Base-by-base conservation (phyloP, 2,797 vertebrate species). In the Typhlichthys eigenmanni region DNA sequence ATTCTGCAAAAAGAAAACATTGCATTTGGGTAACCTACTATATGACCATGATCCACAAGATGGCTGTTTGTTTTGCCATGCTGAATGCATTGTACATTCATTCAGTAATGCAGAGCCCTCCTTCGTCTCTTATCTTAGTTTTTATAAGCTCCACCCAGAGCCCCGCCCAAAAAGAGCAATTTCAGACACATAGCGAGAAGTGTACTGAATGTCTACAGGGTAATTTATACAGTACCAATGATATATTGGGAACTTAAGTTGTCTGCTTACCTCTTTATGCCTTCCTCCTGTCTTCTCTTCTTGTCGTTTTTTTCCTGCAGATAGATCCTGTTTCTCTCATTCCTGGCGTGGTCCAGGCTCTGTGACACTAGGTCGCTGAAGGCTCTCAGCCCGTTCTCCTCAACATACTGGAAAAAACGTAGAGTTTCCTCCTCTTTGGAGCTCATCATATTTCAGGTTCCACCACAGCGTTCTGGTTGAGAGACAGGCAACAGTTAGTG, bases 261-360 rank as follows among this genome's bases (percentile, higher is more conserved):
- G 63, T 48, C 50, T 17, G 61, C 76, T 84, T 93, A 98, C 97
- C 97, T 96, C 92, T 95, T 97, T 92, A 96, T 96, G 90, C 95
- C 95, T 93, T 98, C 96, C 87, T 97, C 96, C 92, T 98, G 96
- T 88, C 96, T 96, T 81, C 96, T 91, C 63, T 96, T 95, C 85
- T 98, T 98, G 86, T 98, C 96, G 71, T 95, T 95, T 92, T 98
- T 99, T 84, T 98, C 96, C 89, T 96, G 96, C 87, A 97, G 91
- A 84, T 93, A 96, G 83, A 93, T 92, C 91, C 94, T 89, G 85
- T 97, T 97, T 75, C 93, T 95, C 91, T 99, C 96, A 88, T 98
- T 98, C 92, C 97, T 95, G 90, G 96, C 87, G 74, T 96, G 94
- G 85, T 97, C 95, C 70, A 96, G 91, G 74, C 98, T 98, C 85